Evolutionary conservation across 2,113 vertebrate species (phyloP), one percentile per base, ranked within the genome.

Genomic region (Mustela lutreola): DNA sequence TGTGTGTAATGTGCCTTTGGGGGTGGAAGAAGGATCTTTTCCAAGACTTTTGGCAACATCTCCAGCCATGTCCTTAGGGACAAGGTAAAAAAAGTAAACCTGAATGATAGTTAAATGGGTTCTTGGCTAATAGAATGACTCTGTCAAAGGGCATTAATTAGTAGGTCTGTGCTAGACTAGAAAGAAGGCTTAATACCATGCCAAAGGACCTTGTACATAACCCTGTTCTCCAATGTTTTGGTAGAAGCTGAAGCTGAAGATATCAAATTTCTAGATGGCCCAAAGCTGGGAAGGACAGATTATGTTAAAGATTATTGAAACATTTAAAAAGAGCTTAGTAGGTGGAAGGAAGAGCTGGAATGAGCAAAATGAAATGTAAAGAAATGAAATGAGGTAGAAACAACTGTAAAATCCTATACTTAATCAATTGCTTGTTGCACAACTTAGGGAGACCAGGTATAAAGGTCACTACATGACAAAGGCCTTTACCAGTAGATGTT

Each of bases 311-410:
- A 16, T 5, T 58, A 84, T 95, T 58, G 71, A 95, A 93, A 63
- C 39, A 53, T 71, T 95, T 53, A 76, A 53, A 63, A 86, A 73
- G 45, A 89, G 33, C 36, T 86, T 75, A 75, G 33, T 28, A 89
- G 56, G 26, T 80, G 8, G 31, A 81, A 91, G 33, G 56, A 71
- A 93, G n/a, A 70, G 21, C 36, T 48, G 28, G 28, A 81, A 82
- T 42, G n/a, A 97, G 18, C 50, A 94, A 79, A 82, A 73, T 39
- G 58, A 83, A 83, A 67, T 53, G 14, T 63, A 67, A 65, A 90
- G 70, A 90, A 67, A 62, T 73, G 67, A 93, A 67, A 15, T 18
- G 21, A 33, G 19, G 50, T 14, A 36, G 22, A 31, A 31, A 31
- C 73, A 80, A 5, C 15, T 56, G 39, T 39, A 24, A 81, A 86